Base-by-base conservation (phyloP, 2,113 vertebrate species). In the Oenanthe oenanthe region DNA sequence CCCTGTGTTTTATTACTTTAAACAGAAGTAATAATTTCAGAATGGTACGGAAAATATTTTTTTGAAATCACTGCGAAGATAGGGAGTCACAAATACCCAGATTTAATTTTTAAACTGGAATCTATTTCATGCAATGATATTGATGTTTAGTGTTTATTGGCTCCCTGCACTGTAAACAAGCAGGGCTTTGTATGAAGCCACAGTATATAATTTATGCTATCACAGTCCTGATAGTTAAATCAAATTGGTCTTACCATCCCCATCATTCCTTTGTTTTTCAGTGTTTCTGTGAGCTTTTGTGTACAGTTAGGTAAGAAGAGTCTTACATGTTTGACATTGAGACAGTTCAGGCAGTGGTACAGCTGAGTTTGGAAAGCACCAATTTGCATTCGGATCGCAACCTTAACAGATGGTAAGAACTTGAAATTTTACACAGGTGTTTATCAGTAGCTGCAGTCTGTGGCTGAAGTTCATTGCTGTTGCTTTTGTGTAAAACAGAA, bases 361-460 rank as follows among this genome's bases (percentile, higher is more conserved):
- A 19, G 42, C 42, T 57, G 70, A 93, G 58, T 72, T 95, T 78
- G 74, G 36, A 88, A 91, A 93, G 19, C 29, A 85, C 12, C 11
- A 10, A 5, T 92, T 87, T 79, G 31, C 54, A 91, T 91, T 95
- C 15, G 6, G 48, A 70, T 90, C 61, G 66, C 26, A 32, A 60
- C 54, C 40, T 81, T 90, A 92, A 73, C 82, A 92, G 61, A 65
- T 90, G 38, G 85, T 85, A 80, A 34, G 72, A 14, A 36, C 45
- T 80, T 43, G 32, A 86, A 81, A 92, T 42, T 70, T 89, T 45
- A 38, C 42, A 58, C 38, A 63, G 40, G 10, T 83, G 14, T 65
- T 88, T 77, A 89, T 82, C 91, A 95, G 87, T 93, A 94, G 77
- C 48, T 76, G 11, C 36, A 38, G 36, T 74, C 91, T 89, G 85